Percentiles rank a stretch among this genome's conserved stretches.
Conservation (phyloP, 2,113 vertebrate genomes). For the Paradisaea rubra region DNA sequence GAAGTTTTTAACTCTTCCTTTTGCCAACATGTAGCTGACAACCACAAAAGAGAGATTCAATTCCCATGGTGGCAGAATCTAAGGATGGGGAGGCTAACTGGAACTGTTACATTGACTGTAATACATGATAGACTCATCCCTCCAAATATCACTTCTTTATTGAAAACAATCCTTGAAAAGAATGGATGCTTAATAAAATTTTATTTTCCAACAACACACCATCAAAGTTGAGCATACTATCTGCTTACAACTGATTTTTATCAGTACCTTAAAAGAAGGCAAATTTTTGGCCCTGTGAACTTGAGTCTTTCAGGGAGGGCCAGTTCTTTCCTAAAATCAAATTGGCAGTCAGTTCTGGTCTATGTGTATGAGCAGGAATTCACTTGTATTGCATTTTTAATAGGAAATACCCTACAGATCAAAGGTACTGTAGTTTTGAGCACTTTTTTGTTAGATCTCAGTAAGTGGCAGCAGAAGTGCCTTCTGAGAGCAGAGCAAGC, state of each 20-base stretch:
- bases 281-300: background rate
- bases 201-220: background rate
- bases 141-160: background rate
- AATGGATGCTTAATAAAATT: background rate
- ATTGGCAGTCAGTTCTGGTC: background rate
- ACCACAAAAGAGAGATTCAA: background rate
- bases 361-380: background rate
- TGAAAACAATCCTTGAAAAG: background rate
- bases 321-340: background rate
- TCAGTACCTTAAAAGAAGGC: background rate
- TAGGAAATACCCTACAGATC: background rate
- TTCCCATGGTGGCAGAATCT: background rate
- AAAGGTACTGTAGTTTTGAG: background rate
- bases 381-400: background rate
- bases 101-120: background rate
- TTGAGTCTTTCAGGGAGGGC: background rate
- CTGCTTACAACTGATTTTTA: background rate
- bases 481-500: background rate
- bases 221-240: background rate
- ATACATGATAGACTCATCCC: background rate
- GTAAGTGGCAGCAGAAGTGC: background rate
- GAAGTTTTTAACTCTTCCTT: background rate
- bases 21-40: background rate
- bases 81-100: background rate
- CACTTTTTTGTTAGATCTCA: background rate